A percentile compares a stretch with the other conserved stretches of the same genome.
These are phyloP conservation scores for Drosophila parabipectinata DNA, from an alignment of 1,140 invertebrate species.

Conservation along the genomic window DNA sequence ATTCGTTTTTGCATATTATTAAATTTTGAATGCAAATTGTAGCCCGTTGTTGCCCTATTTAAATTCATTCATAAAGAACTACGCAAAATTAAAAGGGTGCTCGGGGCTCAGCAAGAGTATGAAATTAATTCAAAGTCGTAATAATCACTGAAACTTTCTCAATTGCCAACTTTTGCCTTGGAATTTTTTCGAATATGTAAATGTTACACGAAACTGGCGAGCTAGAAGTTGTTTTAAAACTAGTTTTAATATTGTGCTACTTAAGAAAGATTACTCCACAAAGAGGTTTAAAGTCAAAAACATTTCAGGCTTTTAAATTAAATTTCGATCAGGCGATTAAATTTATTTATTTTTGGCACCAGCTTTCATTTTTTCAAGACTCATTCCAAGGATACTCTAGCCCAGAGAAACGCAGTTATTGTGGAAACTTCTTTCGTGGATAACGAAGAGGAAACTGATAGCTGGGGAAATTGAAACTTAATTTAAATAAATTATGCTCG, in stretches of 20 bases:
- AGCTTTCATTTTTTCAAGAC: background rate
- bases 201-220: background rate
- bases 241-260: no score
- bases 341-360: no score
- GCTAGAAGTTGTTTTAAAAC: no score
- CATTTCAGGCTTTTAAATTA: background rate
- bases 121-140: background rate
- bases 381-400: background rate
- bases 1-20: slow-evolving; percentile 1
- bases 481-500: slow-evolving; percentile 68
- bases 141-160: background rate
- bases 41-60: background rate
- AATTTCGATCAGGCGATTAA: no score
- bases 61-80: slow-evolving; percentile 1
- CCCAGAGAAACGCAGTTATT: background rate
- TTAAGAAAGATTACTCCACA: no score
- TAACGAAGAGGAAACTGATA: background rate
- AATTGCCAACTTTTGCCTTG: background rate
- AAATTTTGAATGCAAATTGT: background rate
- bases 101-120: background rate
- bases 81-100: background rate
- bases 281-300: background rate
- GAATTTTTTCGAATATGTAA: background rate
- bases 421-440: slow-evolving; percentile 1
- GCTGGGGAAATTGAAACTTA: slow-evolving; percentile 32